These are phyloP conservation scores for Lepus oiostolus DNA, from an alignment of 2,797 vertebrate genomes.

Conservation along the genomic window DNA sequence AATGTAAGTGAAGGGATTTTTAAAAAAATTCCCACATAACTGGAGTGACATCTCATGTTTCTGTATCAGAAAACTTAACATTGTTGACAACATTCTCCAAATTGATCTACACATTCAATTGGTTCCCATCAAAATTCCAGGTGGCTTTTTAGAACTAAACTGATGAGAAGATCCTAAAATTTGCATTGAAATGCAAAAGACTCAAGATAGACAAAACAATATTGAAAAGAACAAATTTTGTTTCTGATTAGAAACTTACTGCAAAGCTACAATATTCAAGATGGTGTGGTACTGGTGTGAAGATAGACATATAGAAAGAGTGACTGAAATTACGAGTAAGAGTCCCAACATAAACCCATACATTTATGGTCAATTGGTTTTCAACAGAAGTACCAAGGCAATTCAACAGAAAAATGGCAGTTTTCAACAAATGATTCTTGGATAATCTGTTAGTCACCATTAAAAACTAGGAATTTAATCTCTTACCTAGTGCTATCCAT, in stretches of 20 bases:
- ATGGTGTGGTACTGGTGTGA: too few relatives aligned
- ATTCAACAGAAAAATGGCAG: not conserved
- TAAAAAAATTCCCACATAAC: too few relatives aligned
- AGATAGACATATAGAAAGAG: too few relatives aligned
- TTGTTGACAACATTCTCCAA: not conserved
- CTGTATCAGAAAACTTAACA: too few relatives aligned
- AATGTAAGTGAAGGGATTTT: too few relatives aligned
- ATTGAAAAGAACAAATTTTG: slow-evolving; percentile 3
- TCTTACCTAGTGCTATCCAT: not conserved
- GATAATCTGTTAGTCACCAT: not conserved
- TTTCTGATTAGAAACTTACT: not conserved
- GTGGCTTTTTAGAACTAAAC: not conserved
- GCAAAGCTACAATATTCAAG: not conserved
- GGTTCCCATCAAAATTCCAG: not conserved
- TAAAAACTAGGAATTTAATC: not conserved
- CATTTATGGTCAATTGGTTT: not conserved
- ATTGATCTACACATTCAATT: too few relatives aligned
- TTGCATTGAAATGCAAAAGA: not conserved
- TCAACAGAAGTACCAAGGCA: not conserved
- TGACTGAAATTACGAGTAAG: not conserved
- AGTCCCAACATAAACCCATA: not conserved
- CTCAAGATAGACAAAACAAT: not conserved
- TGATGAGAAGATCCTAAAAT: not conserved
- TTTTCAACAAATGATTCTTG: not conserved
- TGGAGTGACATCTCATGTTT: too few relatives aligned